Evolutionary conservation across 2,888 invertebrate genomes (phyloP).

Genomic region (Latrodectus elegans): DNA sequence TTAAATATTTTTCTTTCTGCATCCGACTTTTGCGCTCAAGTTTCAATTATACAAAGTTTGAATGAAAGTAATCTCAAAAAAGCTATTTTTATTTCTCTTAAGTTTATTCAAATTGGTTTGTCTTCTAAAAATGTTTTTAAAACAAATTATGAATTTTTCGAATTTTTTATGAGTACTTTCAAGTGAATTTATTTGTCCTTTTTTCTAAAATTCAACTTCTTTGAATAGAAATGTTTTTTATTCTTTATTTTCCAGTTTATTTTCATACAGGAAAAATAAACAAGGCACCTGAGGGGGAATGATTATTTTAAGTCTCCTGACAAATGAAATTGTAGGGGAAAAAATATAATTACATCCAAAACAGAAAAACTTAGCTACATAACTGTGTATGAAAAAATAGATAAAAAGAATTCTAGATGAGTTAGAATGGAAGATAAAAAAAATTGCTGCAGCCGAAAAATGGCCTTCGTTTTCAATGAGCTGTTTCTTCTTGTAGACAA

Average conservation of each 20-base stretch:
- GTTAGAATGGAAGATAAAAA: neutral
- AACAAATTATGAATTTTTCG: too few relatives aligned
- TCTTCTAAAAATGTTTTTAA: too few relatives aligned
- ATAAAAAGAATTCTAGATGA: neutral
- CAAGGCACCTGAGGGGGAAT: neutral
- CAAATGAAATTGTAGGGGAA: neutral
- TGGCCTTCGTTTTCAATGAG: neutral
- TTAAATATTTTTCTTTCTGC: too few relatives aligned
- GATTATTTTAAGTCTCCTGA: conserved; percentile 3
- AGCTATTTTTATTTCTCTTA: too few relatives aligned
- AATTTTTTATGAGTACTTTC: too few relatives aligned
- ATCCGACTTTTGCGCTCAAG: too few relatives aligned
- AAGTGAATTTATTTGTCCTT: too few relatives aligned
- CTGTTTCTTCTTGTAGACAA: neutral
- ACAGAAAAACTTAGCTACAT: neutral
- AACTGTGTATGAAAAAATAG: neutral
- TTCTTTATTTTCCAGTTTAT: neutral
- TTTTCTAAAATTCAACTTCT: too few relatives aligned
- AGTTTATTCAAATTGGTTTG: too few relatives aligned
- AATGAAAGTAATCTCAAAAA: too few relatives aligned
- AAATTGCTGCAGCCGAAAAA: neutral
- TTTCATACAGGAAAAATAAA: neutral
- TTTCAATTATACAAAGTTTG: too few relatives aligned
- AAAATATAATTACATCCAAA: neutral
- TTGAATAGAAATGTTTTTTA: too few relatives aligned